Evolutionary conservation across 2,113 vertebrate species (phyloP), one percentile per base, ranked within the genome.

Genomic region (Caranx melampygus): DNA sequence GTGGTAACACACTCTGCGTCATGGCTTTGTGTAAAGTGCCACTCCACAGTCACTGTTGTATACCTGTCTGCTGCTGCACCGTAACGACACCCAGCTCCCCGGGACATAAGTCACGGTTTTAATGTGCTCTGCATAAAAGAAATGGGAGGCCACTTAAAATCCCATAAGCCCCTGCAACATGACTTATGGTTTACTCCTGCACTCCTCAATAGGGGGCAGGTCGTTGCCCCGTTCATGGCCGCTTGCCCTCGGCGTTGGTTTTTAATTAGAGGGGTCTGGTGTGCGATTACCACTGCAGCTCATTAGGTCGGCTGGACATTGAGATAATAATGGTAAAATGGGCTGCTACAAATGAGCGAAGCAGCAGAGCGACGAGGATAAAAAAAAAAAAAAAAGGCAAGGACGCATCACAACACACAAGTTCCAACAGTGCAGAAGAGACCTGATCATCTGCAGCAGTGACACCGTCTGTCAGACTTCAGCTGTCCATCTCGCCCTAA

Each of bases 181-280:
- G 31, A 76, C 16, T 76, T 52, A 49, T 60, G 65, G 67, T 72
- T 74, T 54, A 54, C 70, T 21, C 58, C 35, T 6, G 3, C 26
- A 5, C 63, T 67, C 21, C 21, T 66, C 21, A 78, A 26, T 34
- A 4, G 5, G 60, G 51, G 52, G 64, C 52, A 55, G 3, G n/a
- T 37, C 45, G 54, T 63, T 65, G 58, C 34, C 40, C 58, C 2
- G 1, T 51, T 78, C 31, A 14, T 75, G 68, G 59, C 42, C 57
- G 55, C 68, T 79, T 59, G 65, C 59, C 60, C 51, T 67, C 37
- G 73, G 75, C 73, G 0, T 52, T 81, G 60, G 40, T 68, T 72
- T 78, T 78, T 86, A 74, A 89, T 87, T 80, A 60, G 44, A 83
- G 64, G 37, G 35, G 66, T 70, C 74, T 26, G 31, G 71, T 65